Evolutionary conservation across 2,888 invertebrate species (phyloP).

Genomic region (Cheilosia urbana): DNA sequence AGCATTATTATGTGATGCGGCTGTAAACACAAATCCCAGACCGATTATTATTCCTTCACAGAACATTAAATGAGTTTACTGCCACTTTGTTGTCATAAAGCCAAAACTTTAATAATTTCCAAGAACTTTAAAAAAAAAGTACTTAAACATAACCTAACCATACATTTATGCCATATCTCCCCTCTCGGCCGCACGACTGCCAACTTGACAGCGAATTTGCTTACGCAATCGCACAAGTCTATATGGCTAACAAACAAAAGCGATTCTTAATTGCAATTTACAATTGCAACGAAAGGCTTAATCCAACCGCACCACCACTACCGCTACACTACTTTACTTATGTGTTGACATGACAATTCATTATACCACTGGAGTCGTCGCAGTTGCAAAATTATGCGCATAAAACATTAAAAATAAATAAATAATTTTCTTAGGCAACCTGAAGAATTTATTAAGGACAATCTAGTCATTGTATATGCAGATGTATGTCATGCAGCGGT

Average conservation of each 20-base stretch:
- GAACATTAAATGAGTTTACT: conserved; percentile 30
- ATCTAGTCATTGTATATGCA: conserved; percentile 58
- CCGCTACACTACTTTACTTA: neutral
- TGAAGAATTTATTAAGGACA: conserved; percentile 70
- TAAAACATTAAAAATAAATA: conserved; percentile 51
- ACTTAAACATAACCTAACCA: neutral
- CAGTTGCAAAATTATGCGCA: conserved; percentile 2
- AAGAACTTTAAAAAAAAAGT: neutral
- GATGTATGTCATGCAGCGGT: conserved; percentile 55
- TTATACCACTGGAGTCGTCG: conserved; percentile 28
- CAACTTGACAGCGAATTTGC: neutral
- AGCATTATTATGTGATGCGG: neutral
- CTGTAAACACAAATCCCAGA: neutral
- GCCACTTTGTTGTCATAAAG: neutral
- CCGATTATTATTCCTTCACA: conserved; percentile 11
- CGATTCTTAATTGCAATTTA: conserved; percentile 27
- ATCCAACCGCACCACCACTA: conserved; percentile 24
- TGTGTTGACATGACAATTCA: conserved; percentile 63
- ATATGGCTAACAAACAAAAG: neutral
- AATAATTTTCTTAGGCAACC: conserved; percentile 65
- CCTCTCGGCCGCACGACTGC: neutral
- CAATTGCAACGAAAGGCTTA: conserved; percentile 27
- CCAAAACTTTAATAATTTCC: conserved; percentile 11
- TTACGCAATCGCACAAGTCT: conserved; percentile 30
- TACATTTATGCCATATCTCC: conserved; percentile 19